Evolutionary conservation across 2,797 vertebrate species (phyloP).

Genomic region (Chromis chromis): DNA sequence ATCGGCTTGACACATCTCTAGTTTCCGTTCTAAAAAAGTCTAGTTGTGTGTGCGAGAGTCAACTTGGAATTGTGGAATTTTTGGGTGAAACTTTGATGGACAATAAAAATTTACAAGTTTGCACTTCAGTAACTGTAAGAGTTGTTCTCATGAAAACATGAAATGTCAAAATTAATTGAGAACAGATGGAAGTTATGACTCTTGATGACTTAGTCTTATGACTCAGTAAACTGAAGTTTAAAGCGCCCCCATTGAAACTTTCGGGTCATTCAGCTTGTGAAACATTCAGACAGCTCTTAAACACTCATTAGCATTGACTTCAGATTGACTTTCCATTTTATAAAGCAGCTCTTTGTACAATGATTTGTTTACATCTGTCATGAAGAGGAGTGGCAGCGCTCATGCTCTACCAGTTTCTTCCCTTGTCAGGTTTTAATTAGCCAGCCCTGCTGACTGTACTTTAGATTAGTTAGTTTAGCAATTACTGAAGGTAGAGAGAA

Average conservation of each 20-base stretch:
- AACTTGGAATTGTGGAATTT: too few relatives aligned
- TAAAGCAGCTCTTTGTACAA: neutral
- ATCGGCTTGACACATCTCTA: too few relatives aligned
- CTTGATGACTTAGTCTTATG: neutral
- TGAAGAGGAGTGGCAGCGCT: conserved; percentile 23
- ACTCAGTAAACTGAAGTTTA: neutral
- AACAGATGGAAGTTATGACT: neutral
- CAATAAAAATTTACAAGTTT: neutral
- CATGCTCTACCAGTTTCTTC: conserved; percentile 17
- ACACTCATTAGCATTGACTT: neutral
- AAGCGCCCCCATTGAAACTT: neutral
- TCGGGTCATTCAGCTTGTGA: neutral
- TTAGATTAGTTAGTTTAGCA: conserved; percentile 39
- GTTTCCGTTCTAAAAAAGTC: neutral
- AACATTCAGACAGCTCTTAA: neutral
- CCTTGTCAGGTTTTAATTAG: conserved; percentile 52
- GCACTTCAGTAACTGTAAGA: neutral
- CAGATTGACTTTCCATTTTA: conserved; percentile 14
- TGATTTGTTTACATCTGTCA: conserved; percentile 38
- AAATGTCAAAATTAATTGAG: neutral
- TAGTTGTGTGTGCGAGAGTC: neutral
- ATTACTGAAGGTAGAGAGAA: conserved; percentile 33
- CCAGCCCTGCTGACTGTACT: conserved; percentile 18
- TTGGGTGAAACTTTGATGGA: neutral
- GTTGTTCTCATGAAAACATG: neutral